These are phyloP conservation scores for Elgaria multicarinata DNA, from an alignment of 2,113 vertebrate genomes.

Conservation along the genomic window DNA sequence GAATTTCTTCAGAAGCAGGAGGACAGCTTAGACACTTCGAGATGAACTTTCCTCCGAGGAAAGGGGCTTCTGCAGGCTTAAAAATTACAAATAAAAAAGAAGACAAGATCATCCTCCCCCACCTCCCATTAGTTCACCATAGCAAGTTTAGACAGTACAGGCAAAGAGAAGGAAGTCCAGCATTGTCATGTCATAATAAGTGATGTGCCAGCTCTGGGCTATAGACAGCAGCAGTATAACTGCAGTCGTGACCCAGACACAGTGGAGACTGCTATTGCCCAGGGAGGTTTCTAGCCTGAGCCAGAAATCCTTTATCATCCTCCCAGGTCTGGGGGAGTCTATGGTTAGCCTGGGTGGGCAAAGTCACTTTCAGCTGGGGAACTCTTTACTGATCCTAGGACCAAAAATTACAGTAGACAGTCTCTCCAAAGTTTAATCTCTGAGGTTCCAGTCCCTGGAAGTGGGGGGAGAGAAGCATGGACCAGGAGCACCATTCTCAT, in stretches of 20 bases:
- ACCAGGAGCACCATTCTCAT: not conserved
- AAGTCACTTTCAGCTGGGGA: not conserved
- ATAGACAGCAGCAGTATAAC: not conserved
- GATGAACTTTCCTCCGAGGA: not conserved
- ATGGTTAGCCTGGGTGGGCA: not conserved
- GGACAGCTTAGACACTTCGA: not conserved
- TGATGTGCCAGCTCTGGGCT: not conserved
- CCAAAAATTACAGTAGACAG: not conserved
- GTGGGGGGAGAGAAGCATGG: not conserved
- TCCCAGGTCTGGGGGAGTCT: not conserved
- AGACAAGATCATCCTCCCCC: not conserved
- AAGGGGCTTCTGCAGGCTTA: not conserved
- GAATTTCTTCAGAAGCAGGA: not conserved
- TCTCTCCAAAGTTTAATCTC: not conserved
- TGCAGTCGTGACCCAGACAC: not conserved
- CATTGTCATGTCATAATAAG: not conserved
- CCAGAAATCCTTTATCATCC: not conserved
- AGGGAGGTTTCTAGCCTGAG: not conserved
- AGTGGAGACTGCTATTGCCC: not conserved
- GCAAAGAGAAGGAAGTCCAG: not conserved
- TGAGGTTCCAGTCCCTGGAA: not conserved
- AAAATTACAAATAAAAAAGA: slow-evolving; percentile 7
- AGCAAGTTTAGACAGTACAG: not conserved
- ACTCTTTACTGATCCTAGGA: not conserved
- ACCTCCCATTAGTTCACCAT: not conserved